Base-by-base conservation (phyloP, 2,888 invertebrate genomes). In the Eupithecia dodoneata region DNA sequence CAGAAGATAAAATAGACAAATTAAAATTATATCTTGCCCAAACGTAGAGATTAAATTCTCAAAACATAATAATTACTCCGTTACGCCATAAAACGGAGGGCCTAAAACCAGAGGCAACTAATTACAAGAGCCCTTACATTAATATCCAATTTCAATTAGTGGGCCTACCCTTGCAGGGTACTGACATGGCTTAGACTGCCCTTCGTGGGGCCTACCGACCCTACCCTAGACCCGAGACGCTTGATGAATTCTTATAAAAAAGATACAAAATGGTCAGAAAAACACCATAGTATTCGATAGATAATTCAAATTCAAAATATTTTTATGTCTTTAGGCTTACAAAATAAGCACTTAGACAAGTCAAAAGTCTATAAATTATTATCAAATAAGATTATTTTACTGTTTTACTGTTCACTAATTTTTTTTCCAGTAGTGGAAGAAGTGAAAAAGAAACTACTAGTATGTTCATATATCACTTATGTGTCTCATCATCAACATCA, bases 61-160 rank as follows among this genome's bases (percentile, higher is more conserved):
- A 47, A 30, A 70, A 70, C 18, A 70, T 49, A 30, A 47, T 47
- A 70, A 70, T 70, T 47, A 44, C 69, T 45, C 9, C 18, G 18
- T 69, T 18, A 47, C n/a, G 7, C 44, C 47, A 18, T 10, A 47
- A 70, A 70, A 9, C 0, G 67, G 15, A 12, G 66, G 12, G 47
- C 47, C 65, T 55, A 71, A 75, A 76, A 74, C 76, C 74, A 73
- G 76, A 76, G 69, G 69, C 10, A 12, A 63, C 72, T 79, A 74
- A 79, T 79, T 76, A 79, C 74, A 69, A 78, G 74, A 63, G 70
- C 67, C 73, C 76, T 70, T 72, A 74, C 76, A 79, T 76, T 80
- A 80, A 80, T 80, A 80, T 80, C 76, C 77, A 77, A 78, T 78
- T 78, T 78, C 79, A 75, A 76, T 79, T 79, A 79, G 72, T 63